Base-by-base conservation (phyloP, 2,888 invertebrate genomes). In the Megamerina dolium region DNA sequence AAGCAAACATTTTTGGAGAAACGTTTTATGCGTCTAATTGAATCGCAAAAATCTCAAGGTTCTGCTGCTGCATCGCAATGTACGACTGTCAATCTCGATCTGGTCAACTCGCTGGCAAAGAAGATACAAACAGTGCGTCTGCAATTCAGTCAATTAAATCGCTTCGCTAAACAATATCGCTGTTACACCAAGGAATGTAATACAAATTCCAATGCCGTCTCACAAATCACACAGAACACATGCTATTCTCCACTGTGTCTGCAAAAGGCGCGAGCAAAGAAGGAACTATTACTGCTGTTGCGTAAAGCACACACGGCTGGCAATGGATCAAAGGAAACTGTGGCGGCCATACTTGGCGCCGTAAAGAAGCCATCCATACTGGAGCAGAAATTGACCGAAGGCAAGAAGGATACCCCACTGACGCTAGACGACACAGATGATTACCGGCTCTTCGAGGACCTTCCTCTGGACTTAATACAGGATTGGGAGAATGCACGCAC, bases 171-270 rank as follows among this genome's bases (percentile, higher is more conserved):
- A 70, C 80, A 80, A 59, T 81, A 79, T 50, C 79, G 77, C 54
- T 87, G 87, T 61, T 87, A 87, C 60, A 81, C 83, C 1, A 77
- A 75, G 57, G 77, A 78, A 41, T 87, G 87, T 60, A 83, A 82
- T 64, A 68, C 69, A 1, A 70, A 70, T 46, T 73, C 76, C 17
- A 76, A 76, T 51, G 71, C 74, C 34, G 73, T 76, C 48, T 78
- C 78, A 52, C 76, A 69, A 66, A 82, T 61, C 72, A 73, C 75
- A 50, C 70, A 70, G 46, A 69, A 70, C 30, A 76, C 63, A 37
- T 91, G 91, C 59, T 92, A 87, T 64, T 91, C 91, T 1, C 87
- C 90, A 0, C 68, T 85, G 35, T 92, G 91, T 63, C 74, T 87
- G 40, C 82, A 83, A 61, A 83, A 85, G 62, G 80, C 78, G 5